Evolutionary conservation across 1,140 invertebrate species (phyloP).

Genomic region (Ceratosolen fusciceps): DNA sequence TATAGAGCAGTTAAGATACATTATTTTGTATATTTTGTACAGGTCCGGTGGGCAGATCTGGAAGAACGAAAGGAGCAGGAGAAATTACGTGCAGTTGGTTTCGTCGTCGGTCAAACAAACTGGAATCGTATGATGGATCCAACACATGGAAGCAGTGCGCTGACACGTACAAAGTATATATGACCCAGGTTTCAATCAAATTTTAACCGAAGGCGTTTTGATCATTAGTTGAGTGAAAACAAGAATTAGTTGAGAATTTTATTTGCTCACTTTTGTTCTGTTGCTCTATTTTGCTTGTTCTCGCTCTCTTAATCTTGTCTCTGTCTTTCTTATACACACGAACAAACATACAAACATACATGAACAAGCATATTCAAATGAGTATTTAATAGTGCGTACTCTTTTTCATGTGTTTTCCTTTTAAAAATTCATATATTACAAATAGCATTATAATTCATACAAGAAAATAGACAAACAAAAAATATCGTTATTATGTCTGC

Average conservation of each 20-base stretch:
- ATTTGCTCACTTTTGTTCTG: not conserved
- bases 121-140: slow-evolving; percentile 96
- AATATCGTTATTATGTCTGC: not conserved
- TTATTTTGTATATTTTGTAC: no score
- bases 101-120: slow-evolving; percentile 95
- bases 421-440: not conserved
- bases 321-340: not conserved
- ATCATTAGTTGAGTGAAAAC: slow-evolving; percentile 15
- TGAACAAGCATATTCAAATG: not conserved
- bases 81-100: slow-evolving; percentile 92
- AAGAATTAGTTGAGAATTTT: not conserved
- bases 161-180: slow-evolving; percentile 96
- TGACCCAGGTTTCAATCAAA: slow-evolving; percentile 56
- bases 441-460: not conserved
- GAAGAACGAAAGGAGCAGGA: slow-evolving; percentile 92
- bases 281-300: slow-evolving; percentile 2
- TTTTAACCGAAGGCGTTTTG: slow-evolving; percentile 39
- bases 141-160: slow-evolving; percentile 86
- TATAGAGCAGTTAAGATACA: no score
- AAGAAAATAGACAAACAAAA: slow-evolving; percentile 4
- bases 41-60: slow-evolving; percentile 98
- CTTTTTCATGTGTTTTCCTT: not conserved
- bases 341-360: not conserved
- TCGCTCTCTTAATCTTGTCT: not conserved
- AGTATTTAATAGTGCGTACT: no score